These are phyloP conservation scores for Penaeus vannamei DNA, from an alignment of 1,140 invertebrate species.

Conservation along the genomic window DNA sequence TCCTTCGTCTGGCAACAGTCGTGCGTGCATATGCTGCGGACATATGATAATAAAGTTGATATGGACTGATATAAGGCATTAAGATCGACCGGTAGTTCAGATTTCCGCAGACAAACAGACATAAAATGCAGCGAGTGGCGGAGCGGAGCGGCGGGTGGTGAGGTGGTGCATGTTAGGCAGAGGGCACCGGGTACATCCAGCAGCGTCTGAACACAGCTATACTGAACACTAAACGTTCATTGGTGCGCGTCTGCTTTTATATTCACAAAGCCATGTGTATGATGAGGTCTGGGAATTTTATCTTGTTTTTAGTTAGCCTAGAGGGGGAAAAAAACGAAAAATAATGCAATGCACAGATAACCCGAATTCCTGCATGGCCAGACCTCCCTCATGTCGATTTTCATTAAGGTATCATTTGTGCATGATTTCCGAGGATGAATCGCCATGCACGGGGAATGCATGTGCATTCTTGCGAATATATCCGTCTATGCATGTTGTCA, in stretches of 20 bases:
- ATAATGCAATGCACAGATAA: too few species aligned
- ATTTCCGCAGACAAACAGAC: not conserved
- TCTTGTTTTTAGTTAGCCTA: too few species aligned
- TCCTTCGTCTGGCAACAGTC: not conserved
- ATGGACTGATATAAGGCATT: not conserved
- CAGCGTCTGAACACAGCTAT: not conserved
- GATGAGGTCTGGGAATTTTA: too few species aligned
- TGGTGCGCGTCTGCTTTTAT: conserved; percentile 27
- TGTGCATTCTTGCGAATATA: too few species aligned
- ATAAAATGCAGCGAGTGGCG: not conserved
- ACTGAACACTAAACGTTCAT: conserved; percentile 5
- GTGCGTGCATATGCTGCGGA: not conserved
- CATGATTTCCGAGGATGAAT: too few species aligned
- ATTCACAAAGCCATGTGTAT: not conserved
- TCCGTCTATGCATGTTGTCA: too few species aligned
- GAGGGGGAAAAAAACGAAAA: too few species aligned
- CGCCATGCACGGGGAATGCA: too few species aligned
- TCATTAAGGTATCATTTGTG: too few species aligned
- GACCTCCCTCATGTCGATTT: too few species aligned
- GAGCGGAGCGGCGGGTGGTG: not conserved
- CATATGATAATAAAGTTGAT: too few species aligned
- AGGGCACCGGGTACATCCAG: conserved; percentile 20
- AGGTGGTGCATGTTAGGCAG: conserved; percentile 12
- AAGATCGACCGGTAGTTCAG: not conserved
- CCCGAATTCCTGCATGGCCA: too few species aligned